Base-by-base conservation (phyloP, 2,888 invertebrate genomes). In the Microctonus hyperodae region DNA sequence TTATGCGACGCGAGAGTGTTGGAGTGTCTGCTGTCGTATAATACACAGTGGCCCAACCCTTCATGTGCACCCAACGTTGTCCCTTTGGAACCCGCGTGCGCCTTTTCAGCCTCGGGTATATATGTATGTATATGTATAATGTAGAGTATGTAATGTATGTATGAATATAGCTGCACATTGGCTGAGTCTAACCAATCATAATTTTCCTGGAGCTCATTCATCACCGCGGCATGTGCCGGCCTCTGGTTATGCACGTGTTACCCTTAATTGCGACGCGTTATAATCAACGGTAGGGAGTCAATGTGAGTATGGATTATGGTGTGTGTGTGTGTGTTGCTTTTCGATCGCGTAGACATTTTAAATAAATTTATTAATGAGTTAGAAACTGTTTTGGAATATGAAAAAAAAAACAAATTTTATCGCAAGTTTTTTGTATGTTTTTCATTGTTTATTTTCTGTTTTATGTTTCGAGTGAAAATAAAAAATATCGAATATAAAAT, bases 191-290 rank as follows among this genome's bases (percentile, higher is more conserved):
- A 75, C 78, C 74, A 76, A 79, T 79, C 77, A 75, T 75, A 75
- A 76, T 76, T 77, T 77, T 66, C 73, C 72, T 70, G 51, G 48
- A 68, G 64, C 68, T 65, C 75, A 77, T 79, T 78, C 76, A 77
- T 78, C 78, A 78, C 44, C 75, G 74, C 76, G 73, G 73, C 77
- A 77, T 77, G 76, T 77, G 76, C 71, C 70, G 64, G 64, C 72
- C 72, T 72, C 72, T 74, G 75, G 75, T 71, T 74, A 70, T 73
- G 75, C 77, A 76, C 74, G 76, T 76, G 78, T 76, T 75, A 73
- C 75, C 37, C 73, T 72, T 76, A 73, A 75, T 77, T 76, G 75
- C 73, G 48, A 70, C 69, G 72, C 68, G 77, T 77, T 77, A 44
- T 44, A 75, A 75, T 74, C 73, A 70, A 68, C 67, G 58, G 35